phyloP scores from a whole-genome alignment of 2,888 invertebrate species.

The Tridacna crocea region DNA sequence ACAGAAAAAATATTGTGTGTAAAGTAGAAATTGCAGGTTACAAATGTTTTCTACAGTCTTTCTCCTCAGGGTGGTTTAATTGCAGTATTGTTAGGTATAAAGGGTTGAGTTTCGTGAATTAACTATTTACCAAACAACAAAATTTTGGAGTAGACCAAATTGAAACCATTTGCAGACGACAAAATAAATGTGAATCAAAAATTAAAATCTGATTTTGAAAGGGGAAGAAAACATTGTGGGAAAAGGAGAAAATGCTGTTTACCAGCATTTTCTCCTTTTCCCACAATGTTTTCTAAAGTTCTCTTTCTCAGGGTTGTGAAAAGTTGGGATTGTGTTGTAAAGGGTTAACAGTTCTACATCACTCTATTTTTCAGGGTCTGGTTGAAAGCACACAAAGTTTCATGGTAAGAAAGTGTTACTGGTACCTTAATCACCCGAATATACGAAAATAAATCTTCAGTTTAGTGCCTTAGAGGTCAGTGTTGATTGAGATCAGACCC shows the following conservation, averaged over 20 bases:
- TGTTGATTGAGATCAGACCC: background rate
- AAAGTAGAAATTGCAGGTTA: no score
- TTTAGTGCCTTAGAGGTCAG: no score
- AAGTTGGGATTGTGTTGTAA: no score
- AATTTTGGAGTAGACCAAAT: background rate
- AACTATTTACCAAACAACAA: background rate
- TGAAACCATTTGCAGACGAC: background rate
- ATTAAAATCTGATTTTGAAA: no score
- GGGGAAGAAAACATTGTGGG: background rate
- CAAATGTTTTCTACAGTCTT: no score
- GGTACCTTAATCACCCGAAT: background rate
- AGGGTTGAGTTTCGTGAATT: no score
- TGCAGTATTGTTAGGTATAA: background rate
- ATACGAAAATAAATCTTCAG: no score
- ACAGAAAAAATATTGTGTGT: no score
- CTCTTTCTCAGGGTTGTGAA: background rate
- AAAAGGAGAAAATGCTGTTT: background rate
- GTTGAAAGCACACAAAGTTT: constrained; percentile 82
- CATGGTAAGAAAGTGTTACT: constrained; percentile 75
- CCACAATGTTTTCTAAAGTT: background rate
- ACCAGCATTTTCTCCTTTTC: background rate
- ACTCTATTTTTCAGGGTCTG: constrained; percentile 77
- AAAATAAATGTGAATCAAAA: no score
- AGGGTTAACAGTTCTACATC: no score
- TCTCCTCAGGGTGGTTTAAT: no score